A percentile compares a stretch with the other conserved stretches of the same genome.
These are phyloP conservation scores for Euthynnus affinis DNA, from an alignment of 2,797 vertebrate species.

Conservation along the genomic window DNA sequence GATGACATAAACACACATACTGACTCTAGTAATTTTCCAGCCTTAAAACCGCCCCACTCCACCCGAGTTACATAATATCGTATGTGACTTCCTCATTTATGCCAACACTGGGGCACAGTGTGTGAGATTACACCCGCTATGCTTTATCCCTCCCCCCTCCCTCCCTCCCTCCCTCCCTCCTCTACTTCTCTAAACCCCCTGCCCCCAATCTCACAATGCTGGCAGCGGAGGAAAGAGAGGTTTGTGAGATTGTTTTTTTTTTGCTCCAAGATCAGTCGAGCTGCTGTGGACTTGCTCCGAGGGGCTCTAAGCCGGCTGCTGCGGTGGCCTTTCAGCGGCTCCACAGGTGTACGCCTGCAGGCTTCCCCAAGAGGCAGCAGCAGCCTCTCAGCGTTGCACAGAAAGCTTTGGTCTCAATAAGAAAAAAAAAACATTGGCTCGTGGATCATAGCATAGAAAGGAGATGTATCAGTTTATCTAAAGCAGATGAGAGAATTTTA, in stretches of 20 bases:
- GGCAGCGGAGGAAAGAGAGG: constrained; percentile 9
- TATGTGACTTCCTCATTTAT: constrained; percentile 72
- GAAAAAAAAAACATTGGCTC: constrained; percentile 45
- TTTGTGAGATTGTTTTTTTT: constrained; percentile 55
- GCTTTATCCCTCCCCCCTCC: constrained; percentile 57
- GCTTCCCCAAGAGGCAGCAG: constrained; percentile 31
- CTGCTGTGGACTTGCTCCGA: constrained; percentile 11
- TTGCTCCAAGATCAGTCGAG: constrained; percentile 38
- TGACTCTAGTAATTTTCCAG: constrained; percentile 76
- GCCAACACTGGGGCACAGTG: constrained; percentile 61
- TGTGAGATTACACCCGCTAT: constrained; percentile 71
- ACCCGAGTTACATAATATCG: constrained; percentile 67
- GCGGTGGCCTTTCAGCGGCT: constrained; percentile 41
- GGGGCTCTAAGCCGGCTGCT: constrained; percentile 17
- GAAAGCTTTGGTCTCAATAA: constrained; percentile 21
- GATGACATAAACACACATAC: constrained; percentile 60
- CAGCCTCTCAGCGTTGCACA: constrained; percentile 21
- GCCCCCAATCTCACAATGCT: constrained; percentile 49
- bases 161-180: constrained; percentile 18
- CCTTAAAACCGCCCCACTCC: constrained; percentile 56
- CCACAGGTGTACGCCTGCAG: constrained; percentile 60
- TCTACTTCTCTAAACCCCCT: constrained; percentile 59
- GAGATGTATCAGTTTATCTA: constrained; percentile 17
- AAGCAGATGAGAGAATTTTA: constrained; percentile 25
- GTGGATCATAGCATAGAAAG: background rate